phyloP scores from a whole-genome alignment of 2,797 vertebrate genomes.

The Gadopsis marmoratus region DNA sequence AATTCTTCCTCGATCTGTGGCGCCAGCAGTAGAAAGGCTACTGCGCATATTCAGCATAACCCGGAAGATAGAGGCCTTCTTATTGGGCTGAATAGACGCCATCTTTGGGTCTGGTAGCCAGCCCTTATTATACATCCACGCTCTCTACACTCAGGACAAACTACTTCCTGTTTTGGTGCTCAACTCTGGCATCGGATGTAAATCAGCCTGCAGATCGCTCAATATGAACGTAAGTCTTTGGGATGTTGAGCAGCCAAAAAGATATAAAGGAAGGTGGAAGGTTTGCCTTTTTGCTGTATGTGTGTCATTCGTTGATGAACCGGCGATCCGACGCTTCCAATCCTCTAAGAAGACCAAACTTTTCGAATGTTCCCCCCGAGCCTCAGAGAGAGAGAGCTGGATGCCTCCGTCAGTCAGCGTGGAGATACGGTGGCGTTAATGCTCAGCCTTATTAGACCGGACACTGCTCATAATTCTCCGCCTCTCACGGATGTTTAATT shows the following conservation, averaged over 20 bases:
- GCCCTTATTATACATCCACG: too few species aligned
- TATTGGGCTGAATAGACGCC: too few species aligned
- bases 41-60: too few species aligned
- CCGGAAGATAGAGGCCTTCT: too few species aligned
- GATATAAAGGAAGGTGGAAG: background rate
- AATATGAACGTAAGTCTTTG: background rate
- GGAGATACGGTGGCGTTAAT: slow-evolving; percentile 47
- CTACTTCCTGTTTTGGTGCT: background rate
- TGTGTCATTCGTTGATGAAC: too few species aligned
- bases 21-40: too few species aligned
- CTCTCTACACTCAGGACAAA: too few species aligned
- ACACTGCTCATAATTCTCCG: slow-evolving; percentile 55
- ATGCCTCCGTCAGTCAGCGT: slow-evolving; percentile 27
- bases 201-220: background rate
- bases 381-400: slow-evolving; percentile 2
- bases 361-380: background rate
- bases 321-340: too few species aligned
- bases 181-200: background rate
- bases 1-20: too few species aligned
- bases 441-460: slow-evolving; percentile 61
- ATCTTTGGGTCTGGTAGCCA: too few species aligned
- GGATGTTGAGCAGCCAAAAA: background rate
- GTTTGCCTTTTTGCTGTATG: background rate
- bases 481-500: slow-evolving; percentile 68
- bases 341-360: background rate